Conservation (phyloP, 2,113 vertebrate species). For the Todiramphus saurophagus region DNA sequence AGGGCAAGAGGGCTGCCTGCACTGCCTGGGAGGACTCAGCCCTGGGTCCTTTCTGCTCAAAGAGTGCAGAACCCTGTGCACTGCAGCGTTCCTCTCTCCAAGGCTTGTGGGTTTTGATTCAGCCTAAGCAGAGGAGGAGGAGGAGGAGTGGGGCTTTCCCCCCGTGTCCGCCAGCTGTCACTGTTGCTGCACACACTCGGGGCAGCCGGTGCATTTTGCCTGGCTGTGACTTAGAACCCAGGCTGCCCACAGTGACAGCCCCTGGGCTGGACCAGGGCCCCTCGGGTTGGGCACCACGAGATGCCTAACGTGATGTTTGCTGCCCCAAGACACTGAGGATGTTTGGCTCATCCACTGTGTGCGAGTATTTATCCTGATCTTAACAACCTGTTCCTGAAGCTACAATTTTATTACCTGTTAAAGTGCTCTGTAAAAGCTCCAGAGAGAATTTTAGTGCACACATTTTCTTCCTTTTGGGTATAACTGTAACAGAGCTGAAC, state of each 20-base stretch:
- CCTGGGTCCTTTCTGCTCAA: background rate
- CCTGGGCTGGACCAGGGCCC: background rate
- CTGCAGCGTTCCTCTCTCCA: background rate
- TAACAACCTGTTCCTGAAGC: background rate
- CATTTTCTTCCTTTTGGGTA: background rate
- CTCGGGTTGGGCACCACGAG: accelerated
- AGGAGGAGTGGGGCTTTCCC: background rate
- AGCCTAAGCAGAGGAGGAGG: background rate
- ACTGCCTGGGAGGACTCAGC: background rate
- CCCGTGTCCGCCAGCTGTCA: slow-evolving; percentile 59
- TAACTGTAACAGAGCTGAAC: background rate
- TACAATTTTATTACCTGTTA: background rate
- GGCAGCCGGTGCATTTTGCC: background rate
- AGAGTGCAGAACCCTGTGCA: accelerated
- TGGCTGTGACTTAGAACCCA: background rate
- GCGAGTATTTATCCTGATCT: background rate
- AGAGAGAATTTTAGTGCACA: background rate
- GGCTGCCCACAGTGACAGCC: background rate
- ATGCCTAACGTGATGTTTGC: background rate
- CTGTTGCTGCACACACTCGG: background rate
- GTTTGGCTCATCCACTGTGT: background rate
- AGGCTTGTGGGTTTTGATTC: background rate
- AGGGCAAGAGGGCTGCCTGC: background rate
- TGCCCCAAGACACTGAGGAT: background rate
- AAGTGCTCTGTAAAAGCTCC: background rate